Conservation (phyloP, 1,140 invertebrate species). For the Popillia japonica region DNA sequence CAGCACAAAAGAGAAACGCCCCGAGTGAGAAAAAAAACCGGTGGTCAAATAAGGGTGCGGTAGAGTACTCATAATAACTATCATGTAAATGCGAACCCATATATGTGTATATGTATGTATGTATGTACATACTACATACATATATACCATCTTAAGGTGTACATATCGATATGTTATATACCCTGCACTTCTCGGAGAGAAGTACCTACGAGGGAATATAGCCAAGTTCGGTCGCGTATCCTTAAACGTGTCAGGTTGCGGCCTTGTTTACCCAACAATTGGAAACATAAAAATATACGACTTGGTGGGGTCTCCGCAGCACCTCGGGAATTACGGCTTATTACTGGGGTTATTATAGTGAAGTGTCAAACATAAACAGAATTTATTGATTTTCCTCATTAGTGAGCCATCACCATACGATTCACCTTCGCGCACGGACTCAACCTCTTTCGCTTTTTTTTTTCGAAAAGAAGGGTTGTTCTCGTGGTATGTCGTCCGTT, state of each 20-base stretch:
- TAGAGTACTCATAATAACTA: no score
- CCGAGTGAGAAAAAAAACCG: neutral
- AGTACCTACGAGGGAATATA: no score
- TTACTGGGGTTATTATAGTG: constrained; percentile 11
- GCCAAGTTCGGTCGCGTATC: no score
- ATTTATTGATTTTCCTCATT: constrained; percentile 31
- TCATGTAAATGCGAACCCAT: no score
- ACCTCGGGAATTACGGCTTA: constrained; percentile 1
- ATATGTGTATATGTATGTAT: no score
- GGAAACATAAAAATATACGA: constrained; percentile 28
- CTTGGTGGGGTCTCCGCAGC: neutral
- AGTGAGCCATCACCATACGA: constrained; percentile 9
- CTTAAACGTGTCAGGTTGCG: constrained; percentile 7
- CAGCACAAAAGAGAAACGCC: neutral
- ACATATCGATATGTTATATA: no score
- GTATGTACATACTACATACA: no score
- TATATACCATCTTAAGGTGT: no score
- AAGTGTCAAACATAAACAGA: constrained; percentile 32
- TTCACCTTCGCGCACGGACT: neutral
- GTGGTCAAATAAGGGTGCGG: constrained; percentile 28
- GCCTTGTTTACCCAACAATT: neutral
- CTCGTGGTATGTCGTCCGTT: neutral
- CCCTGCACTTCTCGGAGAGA: no score
- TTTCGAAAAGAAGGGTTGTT: neutral
- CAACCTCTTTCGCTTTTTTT: neutral